Evolutionary conservation across 2,113 vertebrate genomes (phyloP), one percentile per base, ranked within the genome.

Genomic region (Neodon shergylaensis): DNA sequence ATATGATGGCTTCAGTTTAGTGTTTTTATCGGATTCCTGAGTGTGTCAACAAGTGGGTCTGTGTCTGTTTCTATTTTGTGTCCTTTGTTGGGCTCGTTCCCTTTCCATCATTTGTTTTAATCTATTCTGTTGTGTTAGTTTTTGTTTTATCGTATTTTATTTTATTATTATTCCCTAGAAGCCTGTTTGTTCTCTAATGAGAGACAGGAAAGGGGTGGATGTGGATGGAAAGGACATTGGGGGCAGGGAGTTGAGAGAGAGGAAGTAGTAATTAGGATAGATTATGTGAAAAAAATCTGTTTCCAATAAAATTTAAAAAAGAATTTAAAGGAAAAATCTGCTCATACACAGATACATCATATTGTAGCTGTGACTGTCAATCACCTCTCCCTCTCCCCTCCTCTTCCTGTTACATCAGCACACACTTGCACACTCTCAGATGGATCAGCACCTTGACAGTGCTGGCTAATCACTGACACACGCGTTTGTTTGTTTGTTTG

Each of bases 301-400:
- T 65, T 28, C 26, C 52, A 61, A 61, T 82, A 61, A 83, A 83
- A 63, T 54, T 54, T 61, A 9, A 28, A 42, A 61, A 95, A 78
- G 72, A 97, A 95, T 94, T 86, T 94, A 95, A 95, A 95, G 68
- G 78, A 74, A 84, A 96, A 47, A 26, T 33, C 19, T 90, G 44
- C 74, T 22, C 49, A 44, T 83, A 88, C 33, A 54, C 0, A 92
- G 82, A 42, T 61, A 36, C n/a, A 92, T 91, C 39, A 9, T 65
- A 54, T 72, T 91, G 86, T 61, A 12, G 61, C 61, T 42, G 13
- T 28, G 54, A 28, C 81, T 28, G 19, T 39, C 7, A 17, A 10
- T 10, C 31, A 31, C 13, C 5, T 4, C 4, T 21, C 17, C 31
- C 44, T 33, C 31, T 1, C 5, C 13, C 31, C 66, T 36, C 14